Base-by-base conservation (phyloP, 37 sponge, comb jelly and placozoan species). In the Ephydatia muelleri region DNA sequence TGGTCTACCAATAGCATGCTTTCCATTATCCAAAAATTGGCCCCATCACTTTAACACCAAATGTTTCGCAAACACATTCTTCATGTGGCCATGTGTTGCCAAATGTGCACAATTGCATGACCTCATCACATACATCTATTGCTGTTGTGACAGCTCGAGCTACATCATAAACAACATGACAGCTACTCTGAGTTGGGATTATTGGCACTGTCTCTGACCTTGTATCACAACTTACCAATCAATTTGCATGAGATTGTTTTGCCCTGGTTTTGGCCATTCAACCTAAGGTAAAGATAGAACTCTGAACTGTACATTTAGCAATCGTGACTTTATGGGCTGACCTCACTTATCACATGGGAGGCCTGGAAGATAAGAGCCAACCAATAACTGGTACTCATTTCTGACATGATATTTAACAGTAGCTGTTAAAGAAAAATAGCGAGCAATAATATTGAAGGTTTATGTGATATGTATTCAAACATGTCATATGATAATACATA, bases 261-360 rank as follows among this genome's bases (percentile, higher is more conserved):
- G 79, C 49, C 93, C 94, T 71, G 96, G 96, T 65, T 88, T 87
- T 16, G 96, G 96, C 96, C 96, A 96, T 23, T 96, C 96, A 23
- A 93, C 96, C 92, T 92, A 65, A 3, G 16, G 82, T 68, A 43
- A 26, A 77, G 27, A 36, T 38, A 23, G 1, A 23, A 29, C 8
- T 43, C 0, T 36, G 9, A 75, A 2, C 65, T 2, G 25, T 22
- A 2, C 0, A 27, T 40, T 5, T 5, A 19, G 32, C n/a, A n/a
- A n/a, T n/a, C n/a, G n/a, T n/a, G n/a, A n/a, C n/a, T n/a, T 28
- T n/a, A 23, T 28, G 30, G 3, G 36, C 82, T 32, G 47, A 89
- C 93, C 74, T 95, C 94, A 76, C 93, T 88, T 71, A 92, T 89
- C 76, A 97, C 96, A 80, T 97, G 98, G 28, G 98, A 97, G 22